These are phyloP conservation scores for Eucera pruinosa DNA, from an alignment of 2,888 invertebrate genomes.

Conservation along the genomic window DNA sequence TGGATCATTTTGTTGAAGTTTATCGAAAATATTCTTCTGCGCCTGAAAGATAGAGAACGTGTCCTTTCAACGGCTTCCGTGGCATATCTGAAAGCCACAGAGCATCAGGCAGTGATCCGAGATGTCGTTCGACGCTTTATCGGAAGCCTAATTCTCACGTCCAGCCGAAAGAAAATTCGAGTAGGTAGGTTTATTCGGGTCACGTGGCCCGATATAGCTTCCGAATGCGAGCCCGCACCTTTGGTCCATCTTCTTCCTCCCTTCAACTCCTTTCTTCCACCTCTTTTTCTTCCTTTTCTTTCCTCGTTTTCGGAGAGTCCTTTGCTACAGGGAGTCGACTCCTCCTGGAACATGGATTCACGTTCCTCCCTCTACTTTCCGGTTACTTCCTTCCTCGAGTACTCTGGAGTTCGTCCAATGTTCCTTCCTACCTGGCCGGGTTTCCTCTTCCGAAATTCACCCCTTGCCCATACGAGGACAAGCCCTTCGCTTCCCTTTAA, in stretches of 20 bases:
- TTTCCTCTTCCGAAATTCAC: conserved; percentile 42
- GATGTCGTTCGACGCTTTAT: conserved; percentile 58
- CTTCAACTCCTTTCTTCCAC: conserved; percentile 23
- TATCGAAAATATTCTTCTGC: conserved; percentile 51
- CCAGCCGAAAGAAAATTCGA: conserved; percentile 63
- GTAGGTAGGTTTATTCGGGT: conserved; percentile 71
- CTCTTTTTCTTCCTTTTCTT: conserved; percentile 25
- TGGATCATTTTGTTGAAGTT: conserved; percentile 43
- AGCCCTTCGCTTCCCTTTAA: conserved; percentile 30
- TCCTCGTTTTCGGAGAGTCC: conserved; percentile 33
- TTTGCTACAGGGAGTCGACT: conserved; percentile 29
- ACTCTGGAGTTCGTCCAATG: conserved; percentile 41
- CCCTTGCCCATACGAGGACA: conserved; percentile 22
- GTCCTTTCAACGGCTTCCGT: conserved; percentile 11
- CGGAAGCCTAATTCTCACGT: conserved; percentile 71
- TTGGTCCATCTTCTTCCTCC: conserved; percentile 60
- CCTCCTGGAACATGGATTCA: conserved; percentile 33
- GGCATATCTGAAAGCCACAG: conserved; percentile 18
- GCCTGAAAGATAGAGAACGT: conserved; percentile 12
- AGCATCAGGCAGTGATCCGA: conserved; percentile 51
- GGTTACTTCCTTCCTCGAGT: conserved; percentile 42
- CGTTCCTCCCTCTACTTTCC: conserved; percentile 27
- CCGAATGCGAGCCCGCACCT: conserved; percentile 70
- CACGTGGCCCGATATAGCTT: conserved; percentile 78
- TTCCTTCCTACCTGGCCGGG: conserved; percentile 42